Evolutionary conservation across 2,888 invertebrate genomes (phyloP).

Genomic region (Incurvaria masculella): DNA sequence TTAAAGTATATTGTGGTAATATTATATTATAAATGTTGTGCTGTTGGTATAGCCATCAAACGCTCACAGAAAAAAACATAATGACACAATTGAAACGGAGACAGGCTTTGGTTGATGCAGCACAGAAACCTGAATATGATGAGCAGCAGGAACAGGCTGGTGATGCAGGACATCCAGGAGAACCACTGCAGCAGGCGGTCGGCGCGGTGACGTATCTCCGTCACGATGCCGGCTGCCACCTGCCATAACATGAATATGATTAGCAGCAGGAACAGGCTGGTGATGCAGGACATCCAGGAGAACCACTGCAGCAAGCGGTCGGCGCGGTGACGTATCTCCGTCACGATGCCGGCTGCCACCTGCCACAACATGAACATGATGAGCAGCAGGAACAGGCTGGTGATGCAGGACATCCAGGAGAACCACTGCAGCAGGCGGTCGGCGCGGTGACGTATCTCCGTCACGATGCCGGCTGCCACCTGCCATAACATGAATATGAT

Average conservation of each 20-base stretch:
- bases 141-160: slow-evolving; percentile 61
- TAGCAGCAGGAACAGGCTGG: slow-evolving; percentile 61
- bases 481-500: slow-evolving; percentile 62
- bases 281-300: slow-evolving; percentile 61
- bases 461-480: slow-evolving; percentile 59
- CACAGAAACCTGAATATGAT: slow-evolving; percentile 62
- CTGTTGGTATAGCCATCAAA: no score
- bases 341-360: slow-evolving; percentile 59
- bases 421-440: slow-evolving; percentile 58
- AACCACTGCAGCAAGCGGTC: slow-evolving; percentile 58
- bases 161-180: slow-evolving; percentile 61
- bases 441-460: slow-evolving; percentile 59
- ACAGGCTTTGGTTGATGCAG: no score
- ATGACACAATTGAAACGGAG: no score
- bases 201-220: slow-evolving; percentile 59
- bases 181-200: slow-evolving; percentile 58
- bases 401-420: slow-evolving; percentile 61
- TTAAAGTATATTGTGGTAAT: no score
- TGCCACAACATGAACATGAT: slow-evolving; percentile 62
- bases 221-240: slow-evolving; percentile 59
- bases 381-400: slow-evolving; percentile 61
- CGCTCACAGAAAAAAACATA: no score
- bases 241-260: slow-evolving; percentile 62
- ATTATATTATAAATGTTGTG: no score
- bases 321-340: slow-evolving; percentile 59